phyloP scores from a whole-genome alignment of 2,797 vertebrate genomes.

The Syngnathus acus region DNA sequence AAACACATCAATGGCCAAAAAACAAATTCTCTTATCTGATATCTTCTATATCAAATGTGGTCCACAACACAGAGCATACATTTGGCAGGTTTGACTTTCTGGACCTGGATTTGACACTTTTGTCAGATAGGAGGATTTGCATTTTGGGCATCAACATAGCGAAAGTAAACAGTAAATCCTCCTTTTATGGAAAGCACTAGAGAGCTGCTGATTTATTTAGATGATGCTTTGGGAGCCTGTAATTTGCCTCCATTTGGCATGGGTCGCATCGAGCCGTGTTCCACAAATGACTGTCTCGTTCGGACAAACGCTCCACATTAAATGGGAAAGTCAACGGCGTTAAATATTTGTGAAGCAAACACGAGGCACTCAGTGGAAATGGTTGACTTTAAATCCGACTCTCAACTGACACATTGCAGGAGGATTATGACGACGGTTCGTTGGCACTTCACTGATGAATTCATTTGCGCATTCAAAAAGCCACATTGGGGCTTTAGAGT shows the following conservation, averaged over 20 bases:
- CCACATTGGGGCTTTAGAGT: conserved; percentile 24
- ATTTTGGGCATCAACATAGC: no score
- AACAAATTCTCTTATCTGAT: no score
- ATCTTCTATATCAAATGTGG: no score
- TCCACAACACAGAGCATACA: no score
- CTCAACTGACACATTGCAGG: not conserved
- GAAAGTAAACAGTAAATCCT: not conserved
- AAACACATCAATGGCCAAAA: not conserved
- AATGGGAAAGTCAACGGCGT: not conserved
- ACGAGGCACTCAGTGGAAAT: not conserved
- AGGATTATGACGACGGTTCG: not conserved
- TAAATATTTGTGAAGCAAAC: not conserved
- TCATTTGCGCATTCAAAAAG: conserved; percentile 46
- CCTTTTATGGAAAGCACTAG: not conserved
- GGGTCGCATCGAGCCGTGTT: not conserved
- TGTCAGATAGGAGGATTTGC: no score
- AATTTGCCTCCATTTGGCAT: not conserved
- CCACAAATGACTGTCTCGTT: not conserved
- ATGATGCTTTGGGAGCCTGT: not conserved
- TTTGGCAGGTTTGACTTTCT: no score
- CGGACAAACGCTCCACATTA: not conserved
- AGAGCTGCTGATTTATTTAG: not conserved
- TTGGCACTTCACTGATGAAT: conserved; percentile 29
- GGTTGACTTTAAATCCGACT: not conserved
- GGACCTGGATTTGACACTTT: no score